Conservation (phyloP, 1,140 invertebrate species). For the Drosophila jambulina region DNA sequence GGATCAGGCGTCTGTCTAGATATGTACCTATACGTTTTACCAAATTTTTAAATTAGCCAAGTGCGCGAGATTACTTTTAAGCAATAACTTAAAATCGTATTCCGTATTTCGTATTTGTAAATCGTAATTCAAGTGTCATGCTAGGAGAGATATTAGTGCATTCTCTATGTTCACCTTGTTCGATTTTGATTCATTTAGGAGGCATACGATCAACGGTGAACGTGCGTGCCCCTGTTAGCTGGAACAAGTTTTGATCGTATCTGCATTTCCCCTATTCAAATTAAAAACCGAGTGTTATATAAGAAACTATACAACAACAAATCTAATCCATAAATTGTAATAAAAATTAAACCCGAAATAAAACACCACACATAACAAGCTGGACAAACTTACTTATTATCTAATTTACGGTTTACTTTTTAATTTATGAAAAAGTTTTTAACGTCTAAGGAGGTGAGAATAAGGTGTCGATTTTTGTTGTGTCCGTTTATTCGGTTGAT, state of each 20-base stretch:
- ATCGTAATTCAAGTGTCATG: conserved; percentile 28
- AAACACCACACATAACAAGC: conserved; percentile 47
- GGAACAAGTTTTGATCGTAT: conserved; percentile 44
- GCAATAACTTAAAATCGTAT: conserved; percentile 31
- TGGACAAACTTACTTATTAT: not conserved
- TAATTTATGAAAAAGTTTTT: conserved; percentile 3
- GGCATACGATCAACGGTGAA: conserved; percentile 14
- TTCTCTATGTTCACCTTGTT: conserved; percentile 18
- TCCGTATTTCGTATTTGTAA: conserved; percentile 21
- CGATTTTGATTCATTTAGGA: conserved; percentile 14
- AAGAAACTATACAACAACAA: conserved; percentile 53
- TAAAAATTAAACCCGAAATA: conserved; percentile 55
- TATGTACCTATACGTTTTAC: conserved; percentile 58
- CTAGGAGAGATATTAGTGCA: conserved; percentile 6
- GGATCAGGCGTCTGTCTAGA: conserved; percentile 38
- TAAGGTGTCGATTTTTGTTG: not conserved
- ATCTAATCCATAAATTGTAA: conserved; percentile 61
- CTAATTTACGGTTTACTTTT: conserved; percentile 3
- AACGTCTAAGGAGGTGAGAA: conserved; percentile 26
- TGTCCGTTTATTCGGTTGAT: conserved; percentile 1
- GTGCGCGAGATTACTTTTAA: conserved; percentile 35
- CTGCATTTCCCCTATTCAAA: conserved; percentile 54
- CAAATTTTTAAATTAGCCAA: conserved; percentile 56
- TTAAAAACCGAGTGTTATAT: conserved; percentile 45
- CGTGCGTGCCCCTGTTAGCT: conserved; percentile 14